phyloP scores from a whole-genome alignment of 37 sponge, comb jelly and placozoan species.

The Ephydatia muelleri region DNA sequence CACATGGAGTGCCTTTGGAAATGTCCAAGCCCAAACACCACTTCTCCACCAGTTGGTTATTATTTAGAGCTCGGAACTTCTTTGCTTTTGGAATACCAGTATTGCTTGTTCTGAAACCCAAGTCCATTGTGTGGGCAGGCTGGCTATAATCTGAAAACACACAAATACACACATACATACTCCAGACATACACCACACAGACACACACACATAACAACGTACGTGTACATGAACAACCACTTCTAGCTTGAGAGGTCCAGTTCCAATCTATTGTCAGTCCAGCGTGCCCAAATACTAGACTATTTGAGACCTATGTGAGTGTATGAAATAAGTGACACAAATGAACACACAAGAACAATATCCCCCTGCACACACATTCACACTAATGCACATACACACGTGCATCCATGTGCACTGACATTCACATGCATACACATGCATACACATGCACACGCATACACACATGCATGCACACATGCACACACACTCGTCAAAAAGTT shows the following conservation, averaged over 20 bases:
- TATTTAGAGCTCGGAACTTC: too few relatives aligned
- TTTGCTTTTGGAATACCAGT: too few relatives aligned
- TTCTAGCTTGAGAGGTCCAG: too few relatives aligned
- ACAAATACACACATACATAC: too few relatives aligned
- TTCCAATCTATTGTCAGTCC: too few relatives aligned
- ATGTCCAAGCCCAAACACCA: too few relatives aligned
- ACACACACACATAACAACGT: slow-evolving; percentile 31
- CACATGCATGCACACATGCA: slow-evolving; percentile 33
- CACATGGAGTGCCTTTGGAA: too few relatives aligned
- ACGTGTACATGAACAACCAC: too few relatives aligned
- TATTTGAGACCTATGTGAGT: too few relatives aligned
- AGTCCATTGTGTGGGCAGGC: not conserved
- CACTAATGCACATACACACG: slow-evolving; percentile 30
- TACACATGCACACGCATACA: slow-evolving; percentile 35
- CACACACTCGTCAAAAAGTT: not conserved
- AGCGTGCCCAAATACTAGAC: too few relatives aligned
- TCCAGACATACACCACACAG: slow-evolving; percentile 4
- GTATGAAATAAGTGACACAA: slow-evolving; percentile 4
- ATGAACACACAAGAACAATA: not conserved
- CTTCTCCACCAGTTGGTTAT: too few relatives aligned
- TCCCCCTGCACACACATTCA: slow-evolving; percentile 30
- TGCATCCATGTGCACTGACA: slow-evolving; percentile 21
- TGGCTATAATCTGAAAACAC: not conserved
- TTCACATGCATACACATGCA: slow-evolving; percentile 33
- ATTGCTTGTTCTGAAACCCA: too few relatives aligned